Base-by-base conservation (phyloP, 2,113 vertebrate species). In the Catharus bicknelli region DNA sequence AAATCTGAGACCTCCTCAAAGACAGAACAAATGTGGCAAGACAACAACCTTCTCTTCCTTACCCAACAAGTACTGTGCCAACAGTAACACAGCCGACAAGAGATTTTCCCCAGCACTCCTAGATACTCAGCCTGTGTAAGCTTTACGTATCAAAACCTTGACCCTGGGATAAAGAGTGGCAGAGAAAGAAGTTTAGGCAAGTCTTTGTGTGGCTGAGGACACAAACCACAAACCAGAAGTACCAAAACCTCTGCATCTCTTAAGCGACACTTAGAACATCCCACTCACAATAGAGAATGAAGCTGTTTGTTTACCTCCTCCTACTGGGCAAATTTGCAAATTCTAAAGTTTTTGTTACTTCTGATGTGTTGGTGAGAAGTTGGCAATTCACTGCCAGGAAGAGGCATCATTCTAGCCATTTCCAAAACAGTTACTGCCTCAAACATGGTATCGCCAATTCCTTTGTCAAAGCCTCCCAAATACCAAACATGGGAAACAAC, bases 371-470 rank as follows among this genome's bases (percentile, higher is more conserved):
- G 20, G 29, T 62, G 26, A 74, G 51, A 94, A 62, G 43, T 72
- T 63, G 76, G 38, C 32, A 79, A 66, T 22, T 73, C 66, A 50
- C 13, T 80, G 26, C 5, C 45, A 73, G 19, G 53, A 83, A 62
- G 38, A 70, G 9, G 23, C 16, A 50, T 18, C 25, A 51, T 16
- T 45, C 34, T 42, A 43, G 15, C 20, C 1, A 19, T 18, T 75
- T 91, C 58, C 50, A 50, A 66, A 83, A 6, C 17, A 81, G 32
- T 50, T 34, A 68, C 15, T 61, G 54, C 17, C 40, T 63, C 48
- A 58, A 81, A 48, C 2, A 8, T 0, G 1, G 17, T 26, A 78
- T 64, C 42, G 38, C 10, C 0, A 0, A 40, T n/a, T 63, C 48
- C 62, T 55, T 57, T 32, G 17, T 43, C 50, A 68, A 75, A 80